Evolutionary conservation across 2,113 vertebrate genomes (phyloP).

Genomic region (Muntiacus muntjak): DNA sequence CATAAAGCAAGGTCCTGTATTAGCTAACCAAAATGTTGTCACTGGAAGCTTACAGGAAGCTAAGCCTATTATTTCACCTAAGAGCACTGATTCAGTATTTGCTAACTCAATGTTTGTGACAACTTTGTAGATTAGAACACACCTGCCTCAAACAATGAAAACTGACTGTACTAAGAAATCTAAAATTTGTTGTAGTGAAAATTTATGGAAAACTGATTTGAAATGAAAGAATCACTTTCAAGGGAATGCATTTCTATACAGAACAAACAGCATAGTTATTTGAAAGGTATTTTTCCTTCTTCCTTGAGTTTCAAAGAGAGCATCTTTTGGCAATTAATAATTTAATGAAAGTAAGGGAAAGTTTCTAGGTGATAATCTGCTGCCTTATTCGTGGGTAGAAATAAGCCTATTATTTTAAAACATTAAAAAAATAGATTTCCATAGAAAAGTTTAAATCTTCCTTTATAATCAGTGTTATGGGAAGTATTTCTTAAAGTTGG

Average conservation of each 20-base stretch:
- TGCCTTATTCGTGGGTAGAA: background rate
- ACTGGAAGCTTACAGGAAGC: background rate
- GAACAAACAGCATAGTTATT: background rate
- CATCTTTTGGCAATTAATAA: background rate
- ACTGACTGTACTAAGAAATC: background rate
- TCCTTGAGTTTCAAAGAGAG: background rate
- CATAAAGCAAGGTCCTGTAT: background rate
- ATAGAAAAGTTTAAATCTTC: background rate
- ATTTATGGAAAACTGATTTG: background rate
- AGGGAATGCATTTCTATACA: background rate
- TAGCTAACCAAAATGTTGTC: background rate
- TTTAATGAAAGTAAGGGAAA: background rate
- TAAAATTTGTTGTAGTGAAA: background rate
- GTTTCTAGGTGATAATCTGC: background rate
- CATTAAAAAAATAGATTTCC: background rate
- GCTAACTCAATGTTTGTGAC: background rate
- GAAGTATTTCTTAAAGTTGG: background rate
- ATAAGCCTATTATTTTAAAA: background rate
- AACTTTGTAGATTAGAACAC: background rate
- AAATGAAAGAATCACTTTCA: background rate
- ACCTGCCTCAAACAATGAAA: background rate
- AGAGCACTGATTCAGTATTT: background rate
- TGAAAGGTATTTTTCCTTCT: background rate
- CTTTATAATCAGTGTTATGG: background rate
- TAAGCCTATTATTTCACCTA: background rate